Evolutionary conservation across 1,140 invertebrate species (phyloP).

Genomic region (Ctenoplectra terminalis): DNA sequence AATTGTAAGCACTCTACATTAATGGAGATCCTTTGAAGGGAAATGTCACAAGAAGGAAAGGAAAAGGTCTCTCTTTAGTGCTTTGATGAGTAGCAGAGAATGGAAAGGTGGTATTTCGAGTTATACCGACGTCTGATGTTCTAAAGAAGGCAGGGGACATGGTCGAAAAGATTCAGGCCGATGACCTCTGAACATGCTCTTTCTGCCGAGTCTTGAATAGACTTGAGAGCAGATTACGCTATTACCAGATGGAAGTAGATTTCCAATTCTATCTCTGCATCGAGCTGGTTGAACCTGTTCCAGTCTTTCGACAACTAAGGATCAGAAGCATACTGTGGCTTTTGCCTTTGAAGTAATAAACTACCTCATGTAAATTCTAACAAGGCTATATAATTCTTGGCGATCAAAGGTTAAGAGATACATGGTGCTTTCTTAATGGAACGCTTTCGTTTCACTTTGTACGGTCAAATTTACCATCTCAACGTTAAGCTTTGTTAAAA

Average conservation of each 20-base stretch:
- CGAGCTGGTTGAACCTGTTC: neutral
- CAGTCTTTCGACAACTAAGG: constrained; percentile 9
- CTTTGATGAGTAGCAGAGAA: too few relatives aligned
- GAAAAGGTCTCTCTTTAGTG: too few relatives aligned
- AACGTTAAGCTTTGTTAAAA: neutral
- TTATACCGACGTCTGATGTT: constrained; percentile 27
- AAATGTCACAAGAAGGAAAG: too few relatives aligned
- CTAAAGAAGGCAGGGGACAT: constrained; percentile 36
- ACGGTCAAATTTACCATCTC: neutral
- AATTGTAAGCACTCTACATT: too few relatives aligned
- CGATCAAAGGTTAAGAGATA: neutral
- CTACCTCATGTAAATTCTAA: constrained; percentile 7
- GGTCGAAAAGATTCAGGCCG: constrained; percentile 42
- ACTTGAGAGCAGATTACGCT: constrained; percentile 38
- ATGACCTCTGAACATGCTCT: constrained; percentile 39
- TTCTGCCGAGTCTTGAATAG: constrained; percentile 50
- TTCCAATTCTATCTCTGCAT: constrained; percentile 51
- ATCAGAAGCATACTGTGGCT: constrained; percentile 36
- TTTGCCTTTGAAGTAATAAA: constrained; percentile 18
- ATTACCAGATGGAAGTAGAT: constrained; percentile 58
- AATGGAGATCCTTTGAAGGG: too few relatives aligned
- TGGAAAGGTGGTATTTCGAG: constrained; percentile 38
- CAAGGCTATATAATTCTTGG: constrained; percentile 2
- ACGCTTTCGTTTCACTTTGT: constrained; percentile 5
- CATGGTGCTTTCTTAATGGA: neutral